These are phyloP conservation scores for Eriosoma lanigerum DNA, from an alignment of 1,140 invertebrate species.

Conservation along the genomic window DNA sequence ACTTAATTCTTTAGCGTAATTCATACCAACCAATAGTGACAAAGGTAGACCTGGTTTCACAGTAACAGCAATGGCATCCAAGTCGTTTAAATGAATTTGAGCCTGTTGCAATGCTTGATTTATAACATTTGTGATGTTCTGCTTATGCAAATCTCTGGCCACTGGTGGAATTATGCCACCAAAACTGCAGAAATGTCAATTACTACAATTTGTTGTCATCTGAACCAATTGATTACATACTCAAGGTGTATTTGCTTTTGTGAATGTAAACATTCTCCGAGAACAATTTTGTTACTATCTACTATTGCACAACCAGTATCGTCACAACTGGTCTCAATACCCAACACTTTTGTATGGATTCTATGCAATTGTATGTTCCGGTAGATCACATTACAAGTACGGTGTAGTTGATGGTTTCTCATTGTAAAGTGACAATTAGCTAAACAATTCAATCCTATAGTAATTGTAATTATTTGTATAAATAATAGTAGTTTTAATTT, in stretches of 20 bases:
- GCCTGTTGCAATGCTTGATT: constrained; percentile 69
- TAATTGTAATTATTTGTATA: no score
- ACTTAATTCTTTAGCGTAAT: constrained; percentile 81
- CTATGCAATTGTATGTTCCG: not conserved
- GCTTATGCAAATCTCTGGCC: constrained; percentile 77
- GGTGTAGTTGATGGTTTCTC: not conserved
- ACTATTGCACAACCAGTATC: constrained; percentile 93
- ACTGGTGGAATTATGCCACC: constrained; percentile 90
- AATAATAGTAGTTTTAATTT: no score
- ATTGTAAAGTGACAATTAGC: not conserved
- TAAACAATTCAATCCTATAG: not conserved
- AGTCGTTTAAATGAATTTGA: constrained; percentile 63
- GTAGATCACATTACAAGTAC: not conserved
- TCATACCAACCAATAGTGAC: constrained; percentile 77
- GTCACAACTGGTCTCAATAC: constrained; percentile 98
- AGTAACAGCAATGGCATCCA: constrained; percentile 90
- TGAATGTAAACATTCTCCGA: constrained; percentile 78
- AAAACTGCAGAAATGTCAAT: constrained; percentile 63
- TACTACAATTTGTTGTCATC: constrained; percentile 25
- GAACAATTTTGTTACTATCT: constrained; percentile 68
- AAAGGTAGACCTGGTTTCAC: constrained; percentile 80
- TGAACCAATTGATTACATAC: constrained; percentile 59
- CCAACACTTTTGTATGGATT: constrained; percentile 62
- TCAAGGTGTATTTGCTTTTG: constrained; percentile 74
- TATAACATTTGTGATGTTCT: constrained; percentile 77